Conservation (phyloP, 2,113 vertebrate species). For the Myotis davidii region DNA sequence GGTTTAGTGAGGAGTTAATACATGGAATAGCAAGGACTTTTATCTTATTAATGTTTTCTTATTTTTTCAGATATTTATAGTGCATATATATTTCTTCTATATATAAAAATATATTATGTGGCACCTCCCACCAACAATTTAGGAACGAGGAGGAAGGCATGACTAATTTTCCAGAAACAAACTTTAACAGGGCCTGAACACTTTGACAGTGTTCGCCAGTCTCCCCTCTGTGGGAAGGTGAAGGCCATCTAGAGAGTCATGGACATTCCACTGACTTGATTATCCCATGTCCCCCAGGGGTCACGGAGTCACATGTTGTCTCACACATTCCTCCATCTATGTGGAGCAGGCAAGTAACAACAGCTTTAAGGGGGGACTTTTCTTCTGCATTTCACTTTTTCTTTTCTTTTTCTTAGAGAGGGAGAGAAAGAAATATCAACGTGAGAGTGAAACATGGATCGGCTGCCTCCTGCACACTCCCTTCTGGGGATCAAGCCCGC, state of each 20-base stretch:
- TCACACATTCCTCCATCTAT: background rate
- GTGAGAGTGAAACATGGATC: no score
- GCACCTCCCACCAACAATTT: background rate
- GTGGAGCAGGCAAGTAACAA: background rate
- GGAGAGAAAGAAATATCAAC: no score
- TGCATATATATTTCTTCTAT: background rate
- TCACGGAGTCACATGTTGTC: accelerated
- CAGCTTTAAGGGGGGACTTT: conserved; percentile 44
- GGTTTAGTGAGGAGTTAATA: background rate
- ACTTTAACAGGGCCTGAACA: background rate
- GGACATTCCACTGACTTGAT: background rate
- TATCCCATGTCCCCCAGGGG: background rate
- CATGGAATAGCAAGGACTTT: background rate
- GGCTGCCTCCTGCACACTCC: no score
- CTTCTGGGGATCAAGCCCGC: no score
- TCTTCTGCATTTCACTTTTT: background rate
- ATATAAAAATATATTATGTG: background rate
- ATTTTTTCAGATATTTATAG: background rate
- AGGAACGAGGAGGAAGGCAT: background rate
- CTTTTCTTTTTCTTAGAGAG: no score
- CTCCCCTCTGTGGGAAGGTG: background rate
- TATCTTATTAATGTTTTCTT: background rate
- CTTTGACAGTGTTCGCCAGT: background rate
- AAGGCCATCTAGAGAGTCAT: background rate
- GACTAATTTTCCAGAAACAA: background rate